Conservation (phyloP, 2,113 vertebrate species). For the Ceratotherium simum region DNA sequence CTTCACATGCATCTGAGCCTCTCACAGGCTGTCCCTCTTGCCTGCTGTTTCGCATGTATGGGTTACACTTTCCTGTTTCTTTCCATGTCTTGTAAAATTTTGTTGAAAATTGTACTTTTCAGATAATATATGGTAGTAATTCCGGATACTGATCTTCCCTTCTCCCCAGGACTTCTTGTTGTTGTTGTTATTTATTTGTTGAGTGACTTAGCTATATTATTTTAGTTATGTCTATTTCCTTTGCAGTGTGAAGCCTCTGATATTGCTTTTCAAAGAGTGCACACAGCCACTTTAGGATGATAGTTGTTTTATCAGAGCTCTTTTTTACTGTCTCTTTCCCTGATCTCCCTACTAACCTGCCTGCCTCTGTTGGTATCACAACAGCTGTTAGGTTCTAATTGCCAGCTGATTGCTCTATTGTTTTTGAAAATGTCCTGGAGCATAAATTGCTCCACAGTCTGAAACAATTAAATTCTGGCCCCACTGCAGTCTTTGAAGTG, state of each 20-base stretch:
- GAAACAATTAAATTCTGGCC: not conserved
- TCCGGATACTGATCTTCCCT: not conserved
- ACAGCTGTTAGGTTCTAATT: not conserved
- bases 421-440: not conserved
- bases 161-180: not conserved
- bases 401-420: not conserved
- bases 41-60: not conserved
- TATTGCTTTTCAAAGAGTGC: not conserved
- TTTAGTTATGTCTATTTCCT: not conserved
- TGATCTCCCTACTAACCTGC: not conserved
- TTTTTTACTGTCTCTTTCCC: not conserved
- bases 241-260: not conserved
- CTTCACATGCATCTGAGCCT: not conserved
- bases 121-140: not conserved
- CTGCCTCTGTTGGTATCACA: not conserved
- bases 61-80: not conserved
- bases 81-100: not conserved
- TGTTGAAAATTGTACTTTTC: not conserved
- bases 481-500: not conserved
- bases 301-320: not conserved
- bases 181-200: not conserved
- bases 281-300: not conserved
- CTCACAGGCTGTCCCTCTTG: not conserved
- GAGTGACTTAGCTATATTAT: not conserved
- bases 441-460: not conserved